Evolutionary conservation across 2,888 invertebrate genomes (phyloP).

Genomic region (Calliphora vomitoria): DNA sequence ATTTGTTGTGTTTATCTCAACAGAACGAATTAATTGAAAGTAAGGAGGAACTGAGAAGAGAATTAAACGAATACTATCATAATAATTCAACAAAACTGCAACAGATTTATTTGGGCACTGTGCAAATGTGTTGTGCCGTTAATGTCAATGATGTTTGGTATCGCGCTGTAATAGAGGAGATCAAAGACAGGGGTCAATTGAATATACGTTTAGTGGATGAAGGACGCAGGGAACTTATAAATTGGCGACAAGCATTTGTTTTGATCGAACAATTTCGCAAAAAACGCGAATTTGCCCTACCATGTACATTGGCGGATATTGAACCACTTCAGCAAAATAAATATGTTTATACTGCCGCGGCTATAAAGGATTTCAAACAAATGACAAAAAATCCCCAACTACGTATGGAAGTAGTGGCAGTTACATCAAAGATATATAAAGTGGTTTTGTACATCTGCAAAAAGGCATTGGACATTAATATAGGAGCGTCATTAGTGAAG

Average conservation of each 20-base stretch:
- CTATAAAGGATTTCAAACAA: constrained; percentile 82
- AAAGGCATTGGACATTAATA: constrained; percentile 83
- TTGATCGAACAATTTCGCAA: constrained; percentile 82
- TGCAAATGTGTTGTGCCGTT: constrained; percentile 79
- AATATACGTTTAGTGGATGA: constrained; percentile 86
- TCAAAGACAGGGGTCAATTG: constrained; percentile 78
- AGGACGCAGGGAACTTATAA: constrained; percentile 86
- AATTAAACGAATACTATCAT: constrained; percentile 75
- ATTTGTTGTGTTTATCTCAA: constrained; percentile 30
- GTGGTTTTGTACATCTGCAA: constrained; percentile 84
- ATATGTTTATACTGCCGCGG: constrained; percentile 82
- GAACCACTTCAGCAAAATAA: constrained; percentile 82
- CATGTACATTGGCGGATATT: constrained; percentile 84
- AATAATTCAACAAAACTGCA: constrained; percentile 74
- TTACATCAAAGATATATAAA: constrained; percentile 77
- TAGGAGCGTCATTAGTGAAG: constrained; percentile 86
- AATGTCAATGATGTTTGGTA: constrained; percentile 78
- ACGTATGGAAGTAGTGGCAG: constrained; percentile 82
- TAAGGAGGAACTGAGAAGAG: constrained; percentile 63
- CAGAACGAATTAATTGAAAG: constrained; percentile 74
- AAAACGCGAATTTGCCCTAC: constrained; percentile 78
- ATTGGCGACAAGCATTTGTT: constrained; percentile 85
- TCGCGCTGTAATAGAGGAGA: constrained; percentile 79
- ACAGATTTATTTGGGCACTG: constrained; percentile 80
- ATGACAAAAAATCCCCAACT: constrained; percentile 81